A percentile compares a stretch with the other conserved stretches of the same genome.
Evolutionary conservation across 2,113 vertebrate genomes (phyloP).

Genomic region (Copsychus sechellarum): DNA sequence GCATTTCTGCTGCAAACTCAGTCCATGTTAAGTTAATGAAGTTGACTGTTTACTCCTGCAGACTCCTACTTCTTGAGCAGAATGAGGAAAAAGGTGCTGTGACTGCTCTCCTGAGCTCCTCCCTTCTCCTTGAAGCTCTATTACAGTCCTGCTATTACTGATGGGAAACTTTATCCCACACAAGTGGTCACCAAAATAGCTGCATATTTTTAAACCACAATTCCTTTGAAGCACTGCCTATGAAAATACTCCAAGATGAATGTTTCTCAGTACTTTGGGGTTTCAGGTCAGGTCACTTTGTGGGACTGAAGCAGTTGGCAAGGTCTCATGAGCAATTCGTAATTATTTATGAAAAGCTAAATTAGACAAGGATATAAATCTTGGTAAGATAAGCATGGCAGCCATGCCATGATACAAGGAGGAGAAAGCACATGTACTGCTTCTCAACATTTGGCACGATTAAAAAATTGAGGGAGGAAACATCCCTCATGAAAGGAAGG

Average conservation of each 20-base stretch:
- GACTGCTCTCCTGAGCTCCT: not conserved
- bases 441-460: not conserved
- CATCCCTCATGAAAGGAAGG: not conserved
- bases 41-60: not conserved
- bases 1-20: not conserved
- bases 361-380: conserved; percentile 60
- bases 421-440: not conserved
- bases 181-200: conserved; percentile 79
- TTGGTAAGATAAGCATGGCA: conserved; percentile 35
- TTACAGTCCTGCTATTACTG: conserved; percentile 48
- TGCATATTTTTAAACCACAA: conserved; percentile 72
- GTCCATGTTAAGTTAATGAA: not conserved
- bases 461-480: not conserved
- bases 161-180: conserved; percentile 78
- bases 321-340: conserved; percentile 55
- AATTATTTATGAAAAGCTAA: conserved; percentile 66
- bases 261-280: conserved; percentile 69
- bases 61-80: not conserved
- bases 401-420: not conserved
- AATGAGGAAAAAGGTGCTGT: not conserved
- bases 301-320: conserved; percentile 67
- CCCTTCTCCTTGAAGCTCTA: conserved; percentile 33
- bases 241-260: conserved; percentile 64
- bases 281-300: conserved; percentile 59
- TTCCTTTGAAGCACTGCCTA: conserved; percentile 77